A percentile compares a stretch with the other conserved stretches of the same genome.
Evolutionary conservation across 2,113 vertebrate genomes (phyloP).

Genomic region (Thomomys bottae): DNA sequence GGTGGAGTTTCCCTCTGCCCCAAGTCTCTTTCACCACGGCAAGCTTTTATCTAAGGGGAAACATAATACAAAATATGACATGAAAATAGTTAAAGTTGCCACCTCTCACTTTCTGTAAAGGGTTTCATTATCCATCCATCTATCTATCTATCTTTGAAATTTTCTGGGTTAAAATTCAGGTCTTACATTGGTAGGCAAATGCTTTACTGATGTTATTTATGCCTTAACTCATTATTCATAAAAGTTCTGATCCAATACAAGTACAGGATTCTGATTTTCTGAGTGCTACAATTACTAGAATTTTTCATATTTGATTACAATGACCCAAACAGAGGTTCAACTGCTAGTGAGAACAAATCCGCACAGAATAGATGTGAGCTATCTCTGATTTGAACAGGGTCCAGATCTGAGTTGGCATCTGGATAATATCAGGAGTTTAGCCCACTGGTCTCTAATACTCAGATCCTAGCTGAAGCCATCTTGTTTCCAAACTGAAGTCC

Average conservation of each 20-base stretch:
- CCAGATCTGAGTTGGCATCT: not conserved
- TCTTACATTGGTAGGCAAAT: too few species aligned
- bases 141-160: too few species aligned
- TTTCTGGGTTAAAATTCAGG: not conserved
- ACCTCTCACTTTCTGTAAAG: not conserved
- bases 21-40: not conserved
- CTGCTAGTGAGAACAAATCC: not conserved
- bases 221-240: too few species aligned
- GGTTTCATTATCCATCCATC: not conserved
- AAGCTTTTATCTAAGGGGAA: conserved; percentile 51
- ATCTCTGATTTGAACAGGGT: not conserved
- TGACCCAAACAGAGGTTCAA: not conserved
- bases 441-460: too few species aligned
- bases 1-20: conserved; percentile 11
- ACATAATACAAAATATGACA: not conserved
- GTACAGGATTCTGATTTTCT: not conserved
- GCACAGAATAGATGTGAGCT: not conserved
- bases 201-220: too few species aligned
- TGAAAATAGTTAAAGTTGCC: not conserved
- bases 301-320: not conserved
- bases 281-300: not conserved
- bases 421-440: not conserved
- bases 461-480: not conserved
- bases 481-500: not conserved
- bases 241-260: not conserved